Base-by-base conservation (phyloP, 2,113 vertebrate species). In the Kobus ellipsiprymnus region DNA sequence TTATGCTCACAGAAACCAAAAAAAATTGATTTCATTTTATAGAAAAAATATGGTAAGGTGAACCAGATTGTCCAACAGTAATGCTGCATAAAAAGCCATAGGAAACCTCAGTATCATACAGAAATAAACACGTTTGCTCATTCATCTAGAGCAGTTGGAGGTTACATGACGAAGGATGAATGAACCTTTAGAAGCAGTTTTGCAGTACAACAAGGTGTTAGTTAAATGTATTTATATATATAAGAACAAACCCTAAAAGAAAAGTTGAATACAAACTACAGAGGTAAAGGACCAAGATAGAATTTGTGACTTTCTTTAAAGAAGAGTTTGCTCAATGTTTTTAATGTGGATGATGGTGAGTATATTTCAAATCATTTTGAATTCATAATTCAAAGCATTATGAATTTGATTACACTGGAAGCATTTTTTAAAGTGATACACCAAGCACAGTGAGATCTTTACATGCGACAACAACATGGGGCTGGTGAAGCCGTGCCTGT, bases 331-430 rank as follows among this genome's bases (percentile, higher is more conserved):
- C 44, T 93, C n/a, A 62, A 6, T 62, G 17, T 77, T 91, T 96
- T 87, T 77, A 90, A 90, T 71, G 60, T 50, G 59, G 40, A 59
- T 64, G 33, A 64, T 21, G 36, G 23, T 71, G 78, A 78, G 9
- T 84, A 92, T 74, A 23, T 23, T 36, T 23, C 71, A 74, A 74
- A 81, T 94, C 77, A 82, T 92, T 95, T 90, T 85, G 84, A 85
- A 98, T 97, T 97, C 84, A 36, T 71, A 36, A 40, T 40, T 71
- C 36, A 74, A 74, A 81, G 92, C 67, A 82, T 88, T 95, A 92
- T 77, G 87, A 81, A 97, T 97, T 97, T 59, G 57, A 88, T 88
- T 95, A 44, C 23, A 97, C 1, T 78, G 82, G 74, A 55, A 90
- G 74, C 33, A 93, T 87, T 95, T 95, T 96, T 90, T 27, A 7